Evolutionary conservation across 2,888 invertebrate genomes (phyloP), one percentile per base, ranked within the genome.

Genomic region (Gastrophysa polygoni): DNA sequence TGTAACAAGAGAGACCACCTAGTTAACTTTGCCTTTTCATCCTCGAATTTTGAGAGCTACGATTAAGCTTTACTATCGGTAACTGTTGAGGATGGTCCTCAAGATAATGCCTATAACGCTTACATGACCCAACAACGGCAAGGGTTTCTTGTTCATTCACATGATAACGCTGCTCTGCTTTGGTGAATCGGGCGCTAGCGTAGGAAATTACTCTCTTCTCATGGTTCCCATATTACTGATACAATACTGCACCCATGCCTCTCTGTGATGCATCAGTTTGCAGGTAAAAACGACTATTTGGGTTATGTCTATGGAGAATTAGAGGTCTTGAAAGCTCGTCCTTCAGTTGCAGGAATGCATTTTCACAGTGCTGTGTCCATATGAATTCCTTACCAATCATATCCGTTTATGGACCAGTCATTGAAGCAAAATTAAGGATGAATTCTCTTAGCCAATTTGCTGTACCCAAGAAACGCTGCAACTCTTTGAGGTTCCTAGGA

Each of bases 121-220:
- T 67, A 6, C 69, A 49, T 2, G 68, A 71, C 73, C 70, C 74
- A 5, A 74, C 56, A 0, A 70, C 63, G 0, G 73, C 70, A 0
- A 70, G 50, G 21, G 68, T 69, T 54, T 75, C 73, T 46, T 68
- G 70, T 38, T 74, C 72, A 51, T 73, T 75, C 1, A 63, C 58
- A 54, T 75, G 73, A 49, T 70, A 73, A 0, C 50, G 38, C 16
- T 38, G n/a, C 32, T 72, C 67, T 0, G 61, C 16, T 1, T 20
- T 29, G 4, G 20, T 63, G 4, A 72, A 63, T 34, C 59, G 61
- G n/a, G 68, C 58, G 44, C 67, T 69, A 10, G 66, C 64, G 55
- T 66, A 73, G 38, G 66, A 54, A 8, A 75, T 63, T 2, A 73
- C 58, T 1, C 47, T 20, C 5, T 61, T 44, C 4, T 54, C 21